phyloP scores from a whole-genome alignment of 2,113 vertebrate species.

The Toxotes chatareus region DNA sequence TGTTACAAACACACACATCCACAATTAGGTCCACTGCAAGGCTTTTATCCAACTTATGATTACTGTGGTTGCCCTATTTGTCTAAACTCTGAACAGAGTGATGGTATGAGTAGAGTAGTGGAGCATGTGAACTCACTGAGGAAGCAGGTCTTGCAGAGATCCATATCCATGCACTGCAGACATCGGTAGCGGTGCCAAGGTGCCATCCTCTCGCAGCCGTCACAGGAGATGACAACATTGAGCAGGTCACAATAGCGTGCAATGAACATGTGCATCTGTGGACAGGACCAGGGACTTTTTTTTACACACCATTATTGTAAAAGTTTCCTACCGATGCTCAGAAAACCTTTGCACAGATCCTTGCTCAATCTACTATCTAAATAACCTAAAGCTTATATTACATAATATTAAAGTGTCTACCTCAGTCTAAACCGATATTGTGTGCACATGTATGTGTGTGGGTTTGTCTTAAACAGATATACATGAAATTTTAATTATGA shows the following conservation, averaged over 20 bases:
- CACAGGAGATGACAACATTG: conserved; percentile 97
- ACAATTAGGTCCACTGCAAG: background rate
- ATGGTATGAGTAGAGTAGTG: background rate
- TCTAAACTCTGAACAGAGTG: background rate
- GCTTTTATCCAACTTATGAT: background rate
- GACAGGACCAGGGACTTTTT: background rate
- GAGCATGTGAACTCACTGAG: conserved; percentile 85
- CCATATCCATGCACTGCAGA: conserved; percentile 97
- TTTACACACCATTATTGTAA: background rate
- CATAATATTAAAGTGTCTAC: too few relatives aligned
- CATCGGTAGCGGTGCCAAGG: conserved; percentile 98
- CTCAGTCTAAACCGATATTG: too few relatives aligned
- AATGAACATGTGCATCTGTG: conserved; percentile 99
- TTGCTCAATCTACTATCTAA: background rate
- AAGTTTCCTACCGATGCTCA: background rate
- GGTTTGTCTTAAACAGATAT: too few relatives aligned
- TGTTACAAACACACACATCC: background rate
- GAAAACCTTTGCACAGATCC: background rate
- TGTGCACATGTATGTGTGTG: too few relatives aligned
- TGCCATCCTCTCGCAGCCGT: conserved; percentile 95
- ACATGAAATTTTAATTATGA: too few relatives aligned
- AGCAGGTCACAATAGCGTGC: conserved; percentile 96
- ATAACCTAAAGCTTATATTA: too few relatives aligned
- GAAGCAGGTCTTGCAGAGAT: conserved; percentile 98
- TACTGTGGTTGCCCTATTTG: background rate